Conservation (phyloP, 2,888 invertebrate genomes). For the Galeruca laticollis region DNA sequence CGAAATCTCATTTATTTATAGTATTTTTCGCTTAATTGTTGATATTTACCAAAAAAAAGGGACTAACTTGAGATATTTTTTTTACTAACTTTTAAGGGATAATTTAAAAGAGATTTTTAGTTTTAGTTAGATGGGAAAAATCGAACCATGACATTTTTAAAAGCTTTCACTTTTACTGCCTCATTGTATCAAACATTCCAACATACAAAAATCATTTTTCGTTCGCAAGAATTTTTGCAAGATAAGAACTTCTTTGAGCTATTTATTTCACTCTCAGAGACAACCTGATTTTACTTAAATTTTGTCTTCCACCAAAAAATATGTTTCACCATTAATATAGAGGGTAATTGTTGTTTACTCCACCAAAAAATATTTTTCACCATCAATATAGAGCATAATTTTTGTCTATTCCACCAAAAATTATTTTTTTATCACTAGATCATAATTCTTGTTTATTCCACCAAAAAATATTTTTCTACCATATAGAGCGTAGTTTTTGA, state of each 20-base stretch:
- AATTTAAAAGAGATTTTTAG: not conserved
- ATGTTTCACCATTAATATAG: no score
- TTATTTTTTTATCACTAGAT: no score
- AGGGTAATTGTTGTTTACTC: no score
- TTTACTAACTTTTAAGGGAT: slow-evolving; percentile 23
- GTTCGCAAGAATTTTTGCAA: not conserved
- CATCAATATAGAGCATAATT: no score
- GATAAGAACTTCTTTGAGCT: not conserved
- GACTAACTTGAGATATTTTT: slow-evolving; percentile 26
- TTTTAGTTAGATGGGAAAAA: slow-evolving; percentile 12
- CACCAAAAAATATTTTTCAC: no score
- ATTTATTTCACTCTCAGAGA: no score
- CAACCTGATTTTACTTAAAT: no score
- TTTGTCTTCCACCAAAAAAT: no score
- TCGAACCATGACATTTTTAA: slow-evolving; percentile 17
- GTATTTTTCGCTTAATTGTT: slow-evolving; percentile 30
- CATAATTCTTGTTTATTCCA: no score
- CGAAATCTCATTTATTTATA: slow-evolving; percentile 6
- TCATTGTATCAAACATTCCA: slow-evolving; percentile 30
- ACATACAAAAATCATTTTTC: not conserved
- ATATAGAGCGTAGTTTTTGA: no score
- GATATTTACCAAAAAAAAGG: slow-evolving; percentile 28
- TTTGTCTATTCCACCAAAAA: no score
- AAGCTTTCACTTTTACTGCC: slow-evolving; percentile 30
- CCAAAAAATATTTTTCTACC: no score